Evolutionary conservation across 64 coral and sea anemone species (phyloP), one percentile per base, ranked within the genome.

Genomic region (Pocillopora damicornis): DNA sequence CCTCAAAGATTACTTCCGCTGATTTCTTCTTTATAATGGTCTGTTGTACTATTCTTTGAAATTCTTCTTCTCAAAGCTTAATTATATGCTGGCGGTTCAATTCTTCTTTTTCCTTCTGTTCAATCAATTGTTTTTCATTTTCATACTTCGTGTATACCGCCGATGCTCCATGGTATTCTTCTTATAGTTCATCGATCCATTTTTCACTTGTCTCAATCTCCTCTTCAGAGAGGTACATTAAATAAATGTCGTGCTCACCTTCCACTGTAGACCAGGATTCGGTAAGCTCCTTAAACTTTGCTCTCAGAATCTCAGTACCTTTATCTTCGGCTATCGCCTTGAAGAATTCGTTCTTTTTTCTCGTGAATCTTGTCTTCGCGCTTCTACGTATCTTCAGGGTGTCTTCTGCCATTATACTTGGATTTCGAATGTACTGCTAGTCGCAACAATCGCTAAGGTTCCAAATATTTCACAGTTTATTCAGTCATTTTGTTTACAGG

Each of bases 241-340:
- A 34, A 89, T 89, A 88, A 89, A 89, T 60, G 66, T 89, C 63
- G 37, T 89, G 88, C 88, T 80, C 69, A 80, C 88, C 63, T 81
- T 82, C 78, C 14, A 60, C 77, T 20, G 8, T 80, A 17, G 26
- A 23, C 60, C 62, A 89, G 9, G 88, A 76, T 35, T 89, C 61
- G 35, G 76, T 89, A 80, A 80, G 35, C 76, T 89, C 64, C 1
- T 81, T 89, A 18, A 79, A 89, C 67, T 89, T 79, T 63, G 30
- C 18, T 88, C 62, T n/a, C 22, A 78, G 18, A 18, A 13, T 37
- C 4, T 88, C 36, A 23, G 22, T 78, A 66, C 58, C 35, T 88
- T 88, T 13, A 38, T 79, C 38, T 37, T 66, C 45, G 10, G 2
- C 87, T 12, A 88, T 26, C 35, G 74, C 87, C 1, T 13, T 36